Base-by-base conservation (phyloP, 1,140 invertebrate genomes). In the Lepidurus apus region DNA sequence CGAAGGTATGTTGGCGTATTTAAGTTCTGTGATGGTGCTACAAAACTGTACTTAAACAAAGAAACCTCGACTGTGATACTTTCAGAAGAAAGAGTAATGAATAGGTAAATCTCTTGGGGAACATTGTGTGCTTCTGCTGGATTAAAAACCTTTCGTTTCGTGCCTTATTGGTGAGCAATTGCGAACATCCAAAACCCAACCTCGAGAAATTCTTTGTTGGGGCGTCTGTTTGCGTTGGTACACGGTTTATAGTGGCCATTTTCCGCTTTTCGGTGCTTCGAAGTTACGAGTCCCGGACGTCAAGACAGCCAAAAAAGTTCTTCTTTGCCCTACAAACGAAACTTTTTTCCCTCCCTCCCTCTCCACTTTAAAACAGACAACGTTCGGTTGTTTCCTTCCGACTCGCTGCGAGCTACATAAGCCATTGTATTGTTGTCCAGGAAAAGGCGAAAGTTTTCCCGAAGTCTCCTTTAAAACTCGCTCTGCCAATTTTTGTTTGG, bases 291-390 rank as follows among this genome's bases (percentile, higher is more conserved):
- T 65, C 53, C n/a, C 34, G 34, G 53, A 65, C 53, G 53, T 21
- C 53, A 65, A 65, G 53, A 65, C 6, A 65, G 13, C 21, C 53
- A 65, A 65, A 21, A 65, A 17, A 65, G 13, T 65, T 65, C 21
- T 65, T 65, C 53, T 65, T 65, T 65, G 53, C 53, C 53, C 53
- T 65, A 65, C 21, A 65, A 65, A 65, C 53, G 53, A 21, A 13
- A 65, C 53, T 7, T 17, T 17, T 11, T 17, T 8, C 17, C 17
- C 2, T 47, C 17, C 17, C 45, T 65, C 53, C 13, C 13, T 21
- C 53, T 21, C 13, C 53, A 65, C 53, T 65, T 13, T 65, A 13
- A 21, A 65, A 65, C 17, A 21, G 26, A 65, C 53, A 65, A 21
- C 53, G 53, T 65, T 65, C 53, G 21, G 53, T 65, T 65, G 53